Evolutionary conservation across 2,113 vertebrate genomes (phyloP), one percentile per base, ranked within the genome.

Genomic region (Myrmecobius fasciatus): DNA sequence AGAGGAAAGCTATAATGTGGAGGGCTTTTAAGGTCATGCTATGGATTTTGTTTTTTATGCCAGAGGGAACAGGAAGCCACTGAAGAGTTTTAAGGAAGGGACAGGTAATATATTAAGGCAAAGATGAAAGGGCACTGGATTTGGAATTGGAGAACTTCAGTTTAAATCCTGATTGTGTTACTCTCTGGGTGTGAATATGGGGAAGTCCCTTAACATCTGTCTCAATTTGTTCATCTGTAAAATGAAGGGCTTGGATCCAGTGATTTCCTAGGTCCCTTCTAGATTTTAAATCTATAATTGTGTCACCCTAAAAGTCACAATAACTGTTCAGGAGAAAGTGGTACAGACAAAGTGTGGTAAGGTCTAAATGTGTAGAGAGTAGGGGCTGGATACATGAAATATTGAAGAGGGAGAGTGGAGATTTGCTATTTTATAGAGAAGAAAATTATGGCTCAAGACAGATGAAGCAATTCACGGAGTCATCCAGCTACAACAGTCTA

Each of bases 281-380:
- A 31, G 26, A 10, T 60, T 28, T 31, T 26, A 75, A 36, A 36
- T 53, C 89, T 31, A 53, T 12, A 7, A 89, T 0, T 49, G 51
- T 43, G 90, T 94, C 53, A 14, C 0, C 60, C 11, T 36, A 36
- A 0, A 1, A 43, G 31, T n/a, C 54, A 0, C 26, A 53, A 6
- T 46, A 52, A 7, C 0, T 0, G 54, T 36, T 53, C n/a, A 22
- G 3, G 2, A 52, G 67, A 53, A 9, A 91, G 47, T 25, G 75
- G 31, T 0, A 14, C 2, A 10, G 12, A 67, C 22, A 0, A 8
- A 9, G 47, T 0, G 5, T 0, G 48, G 83, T 52, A 22, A 25
- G 26, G 3, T n/a, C 60, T 17, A 2, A 17, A 5, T n/a, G 6
- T 20, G 91, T 9, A 5, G 17, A 25, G 11, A 12, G 24, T 43